Base-by-base conservation (phyloP, 1,140 invertebrate genomes). In the Heliconius melpomene region DNA sequence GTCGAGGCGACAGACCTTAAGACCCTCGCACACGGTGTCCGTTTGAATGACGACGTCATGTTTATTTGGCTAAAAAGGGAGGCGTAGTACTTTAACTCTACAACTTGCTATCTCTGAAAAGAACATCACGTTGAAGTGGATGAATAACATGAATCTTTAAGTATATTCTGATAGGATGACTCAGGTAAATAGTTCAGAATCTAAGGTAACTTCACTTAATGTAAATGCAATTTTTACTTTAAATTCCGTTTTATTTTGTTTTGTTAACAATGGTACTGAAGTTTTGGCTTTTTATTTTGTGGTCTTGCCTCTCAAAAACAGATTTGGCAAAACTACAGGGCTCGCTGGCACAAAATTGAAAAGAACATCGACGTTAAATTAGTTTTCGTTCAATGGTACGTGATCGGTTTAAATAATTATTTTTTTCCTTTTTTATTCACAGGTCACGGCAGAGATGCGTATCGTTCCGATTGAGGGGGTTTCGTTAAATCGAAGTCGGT, bases 401-500 rank as follows among this genome's bases (percentile, higher is more conserved):
- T 93, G 92, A 86, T 86, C 87, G 81, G 88, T 87, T 88, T 93
- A 84, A 88, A 90, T 91, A 94, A 94, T 91, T 84, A 86, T 87
- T 89, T 87, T 16, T 16, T 13, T 86, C 85, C 85, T 83, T 87
- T 87, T 89, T 78, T 79, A 83, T 75, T 81, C 84, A 73, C 84
- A 84, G 83, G 82, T 86, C 84, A 84, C 85, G 84, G 82, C 79
- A 70, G 87, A 91, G 91, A 91, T 91, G 90, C 88, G 90, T 92
- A 93, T 93, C 91, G 85, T 85, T 89, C 88, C 85, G 85, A 88
- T 87, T 86, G 85, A 89, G 86, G 84, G 88, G 89, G 87, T 90
- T 87, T 85, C 87, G 87, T 84, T 93, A 93, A 94, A 94, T 93
- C 91, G 93, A 93, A 93, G 82, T 88, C 82, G 83, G 77, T 79